Conservation (phyloP, 2,113 vertebrate genomes). For the Polypterus bichir region DNA sequence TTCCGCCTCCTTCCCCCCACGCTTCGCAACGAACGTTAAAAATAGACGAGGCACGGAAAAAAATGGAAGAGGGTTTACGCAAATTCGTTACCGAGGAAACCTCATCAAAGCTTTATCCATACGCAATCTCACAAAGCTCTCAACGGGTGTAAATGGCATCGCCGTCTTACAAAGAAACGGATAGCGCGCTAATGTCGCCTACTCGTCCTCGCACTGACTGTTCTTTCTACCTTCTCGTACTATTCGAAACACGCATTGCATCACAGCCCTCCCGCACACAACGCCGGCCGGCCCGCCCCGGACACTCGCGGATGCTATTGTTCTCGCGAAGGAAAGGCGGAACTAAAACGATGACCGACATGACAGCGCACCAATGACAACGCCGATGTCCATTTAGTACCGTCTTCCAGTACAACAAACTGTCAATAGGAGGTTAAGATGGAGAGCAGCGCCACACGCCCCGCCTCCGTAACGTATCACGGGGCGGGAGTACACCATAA, state of each 20-base stretch:
- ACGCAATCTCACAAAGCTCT: too few relatives aligned
- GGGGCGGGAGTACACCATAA: not conserved
- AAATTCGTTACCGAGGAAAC: too few relatives aligned
- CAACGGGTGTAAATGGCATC: too few relatives aligned
- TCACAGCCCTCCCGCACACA: too few relatives aligned
- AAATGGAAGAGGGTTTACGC: too few relatives aligned
- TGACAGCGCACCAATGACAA: not conserved
- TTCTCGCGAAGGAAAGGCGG: not conserved
- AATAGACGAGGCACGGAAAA: too few relatives aligned
- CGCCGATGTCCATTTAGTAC: not conserved
- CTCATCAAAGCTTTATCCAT: too few relatives aligned
- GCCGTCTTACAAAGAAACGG: too few relatives aligned
- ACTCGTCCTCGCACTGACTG: too few relatives aligned
- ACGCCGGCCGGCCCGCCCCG: not conserved
- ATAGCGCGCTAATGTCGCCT: too few relatives aligned
- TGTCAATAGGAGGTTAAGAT: constrained; percentile 1
- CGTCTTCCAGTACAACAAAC: not conserved
- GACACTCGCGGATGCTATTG: not conserved
- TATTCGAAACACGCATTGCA: not conserved
- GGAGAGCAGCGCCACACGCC: not conserved
- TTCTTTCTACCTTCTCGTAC: not conserved
- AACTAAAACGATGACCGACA: not conserved
- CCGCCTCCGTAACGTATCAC: not conserved
- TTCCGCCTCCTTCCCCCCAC: too few relatives aligned
- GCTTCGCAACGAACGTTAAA: too few relatives aligned